Conservation (phyloP, 1,140 invertebrate genomes). For the Polypedilum pembai region DNA sequence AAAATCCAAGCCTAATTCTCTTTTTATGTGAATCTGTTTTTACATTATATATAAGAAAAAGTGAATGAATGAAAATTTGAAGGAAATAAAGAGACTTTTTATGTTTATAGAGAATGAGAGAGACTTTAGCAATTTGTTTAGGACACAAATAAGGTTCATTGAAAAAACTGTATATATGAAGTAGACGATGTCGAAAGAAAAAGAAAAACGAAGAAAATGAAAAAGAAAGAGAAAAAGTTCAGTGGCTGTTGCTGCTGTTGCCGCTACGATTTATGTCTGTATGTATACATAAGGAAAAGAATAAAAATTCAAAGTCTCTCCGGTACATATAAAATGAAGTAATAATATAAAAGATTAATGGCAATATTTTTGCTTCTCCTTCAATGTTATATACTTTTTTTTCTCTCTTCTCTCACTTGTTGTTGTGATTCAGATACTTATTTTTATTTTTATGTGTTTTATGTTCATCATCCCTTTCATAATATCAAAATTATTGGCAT, state of each 20-base stretch:
- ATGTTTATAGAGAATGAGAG: neutral
- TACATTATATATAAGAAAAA: neutral
- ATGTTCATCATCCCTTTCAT: constrained; percentile 28
- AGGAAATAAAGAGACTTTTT: constrained; percentile 12
- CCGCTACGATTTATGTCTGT: constrained; percentile 19
- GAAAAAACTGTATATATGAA: neutral
- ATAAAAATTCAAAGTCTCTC: constrained; percentile 27
- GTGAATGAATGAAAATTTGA: neutral
- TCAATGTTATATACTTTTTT: constrained; percentile 25
- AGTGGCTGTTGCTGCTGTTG: neutral
- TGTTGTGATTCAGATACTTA: constrained; percentile 28
- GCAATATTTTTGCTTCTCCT: constrained; percentile 23
- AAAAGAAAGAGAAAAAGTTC: neutral
- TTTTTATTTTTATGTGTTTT: constrained; percentile 29
- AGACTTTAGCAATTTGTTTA: constrained; percentile 23
- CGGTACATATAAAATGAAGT: constrained; percentile 21
- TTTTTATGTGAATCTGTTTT: no score
- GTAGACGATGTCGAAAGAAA: neutral
- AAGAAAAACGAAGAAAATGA: neutral
- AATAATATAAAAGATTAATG: constrained; percentile 27
- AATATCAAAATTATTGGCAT: constrained; percentile 28
- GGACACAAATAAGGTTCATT: constrained; percentile 23
- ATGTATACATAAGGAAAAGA: constrained; percentile 1
- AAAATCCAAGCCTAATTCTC: neutral
- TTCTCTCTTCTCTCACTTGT: neutral